phyloP scores from a whole-genome alignment of 2,888 invertebrate species.

The Torymus tubicola region DNA sequence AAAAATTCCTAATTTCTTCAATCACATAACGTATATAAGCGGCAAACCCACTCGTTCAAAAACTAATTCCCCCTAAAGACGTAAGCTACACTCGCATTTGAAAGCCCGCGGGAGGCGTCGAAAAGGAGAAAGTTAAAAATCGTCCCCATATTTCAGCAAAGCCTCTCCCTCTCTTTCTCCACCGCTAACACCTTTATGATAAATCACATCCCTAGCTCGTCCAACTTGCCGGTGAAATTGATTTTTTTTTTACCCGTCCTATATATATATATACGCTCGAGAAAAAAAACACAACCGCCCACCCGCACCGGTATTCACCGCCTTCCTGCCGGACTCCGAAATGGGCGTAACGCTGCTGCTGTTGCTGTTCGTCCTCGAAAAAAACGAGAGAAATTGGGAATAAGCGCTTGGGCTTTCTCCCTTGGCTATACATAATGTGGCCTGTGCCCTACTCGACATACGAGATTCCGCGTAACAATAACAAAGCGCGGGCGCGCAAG shows the following conservation, averaged over 20 bases:
- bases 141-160: conserved; percentile 31
- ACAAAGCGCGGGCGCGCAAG: not conserved
- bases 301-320: no score
- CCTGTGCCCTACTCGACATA: no score
- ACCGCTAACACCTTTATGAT: not conserved
- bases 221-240: conserved; percentile 34
- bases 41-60: no score
- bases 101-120: not conserved
- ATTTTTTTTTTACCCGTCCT: conserved; percentile 23
- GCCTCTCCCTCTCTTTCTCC: not conserved
- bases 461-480: no score
- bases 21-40: no score
- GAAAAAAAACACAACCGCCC: no score
- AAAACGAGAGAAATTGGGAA: conserved; percentile 6
- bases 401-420: not conserved
- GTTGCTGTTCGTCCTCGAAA: not conserved
- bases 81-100: not conserved
- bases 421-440: not conserved
- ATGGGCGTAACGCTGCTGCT: no score
- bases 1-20: no score
- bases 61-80: no score
- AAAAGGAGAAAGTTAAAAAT: conserved; percentile 47
- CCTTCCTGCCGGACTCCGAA: no score
- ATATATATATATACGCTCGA: not conserved
- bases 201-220: conserved; percentile 28